Conservation (phyloP, 2,888 invertebrate genomes). For the Eupeodes latifasciatus region DNA sequence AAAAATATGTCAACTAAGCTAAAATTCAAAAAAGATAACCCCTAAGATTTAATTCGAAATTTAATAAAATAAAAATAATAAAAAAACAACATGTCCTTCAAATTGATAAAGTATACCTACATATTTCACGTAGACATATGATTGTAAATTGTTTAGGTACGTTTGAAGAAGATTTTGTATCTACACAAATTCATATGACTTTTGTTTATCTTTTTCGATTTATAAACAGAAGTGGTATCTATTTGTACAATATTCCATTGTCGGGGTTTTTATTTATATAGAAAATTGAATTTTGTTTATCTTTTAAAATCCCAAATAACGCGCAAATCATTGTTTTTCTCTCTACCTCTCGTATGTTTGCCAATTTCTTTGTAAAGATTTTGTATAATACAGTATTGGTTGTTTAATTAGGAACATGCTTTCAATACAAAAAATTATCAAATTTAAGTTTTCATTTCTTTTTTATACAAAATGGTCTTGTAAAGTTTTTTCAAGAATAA, state of each 20-base stretch:
- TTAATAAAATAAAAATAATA: neutral
- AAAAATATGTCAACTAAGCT: neutral
- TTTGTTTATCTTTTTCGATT: slow-evolving; percentile 12
- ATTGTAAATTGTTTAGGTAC: neutral
- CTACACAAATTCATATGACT: neutral
- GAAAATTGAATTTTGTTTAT: slow-evolving; percentile 40
- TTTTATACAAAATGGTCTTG: no score
- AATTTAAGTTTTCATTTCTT: no score
- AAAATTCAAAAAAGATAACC: slow-evolving; percentile 19
- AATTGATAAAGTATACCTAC: neutral
- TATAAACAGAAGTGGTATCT: neutral
- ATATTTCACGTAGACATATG: neutral
- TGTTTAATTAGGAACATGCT: neutral
- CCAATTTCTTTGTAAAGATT: neutral
- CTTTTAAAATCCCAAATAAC: slow-evolving; percentile 12
- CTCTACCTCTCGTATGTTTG: neutral
- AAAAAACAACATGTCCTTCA: slow-evolving; percentile 14
- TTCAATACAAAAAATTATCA: neutral
- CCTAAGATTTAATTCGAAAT: neutral
- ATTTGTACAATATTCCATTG: neutral
- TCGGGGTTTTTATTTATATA: neutral
- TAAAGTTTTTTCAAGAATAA: no score
- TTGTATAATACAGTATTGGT: neutral
- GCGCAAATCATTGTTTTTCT: neutral
- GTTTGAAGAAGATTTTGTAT: neutral